Evolutionary conservation across 2,113 vertebrate species (phyloP), one percentile per base, ranked within the genome.

Genomic region (Prochilodus magdalenae): DNA sequence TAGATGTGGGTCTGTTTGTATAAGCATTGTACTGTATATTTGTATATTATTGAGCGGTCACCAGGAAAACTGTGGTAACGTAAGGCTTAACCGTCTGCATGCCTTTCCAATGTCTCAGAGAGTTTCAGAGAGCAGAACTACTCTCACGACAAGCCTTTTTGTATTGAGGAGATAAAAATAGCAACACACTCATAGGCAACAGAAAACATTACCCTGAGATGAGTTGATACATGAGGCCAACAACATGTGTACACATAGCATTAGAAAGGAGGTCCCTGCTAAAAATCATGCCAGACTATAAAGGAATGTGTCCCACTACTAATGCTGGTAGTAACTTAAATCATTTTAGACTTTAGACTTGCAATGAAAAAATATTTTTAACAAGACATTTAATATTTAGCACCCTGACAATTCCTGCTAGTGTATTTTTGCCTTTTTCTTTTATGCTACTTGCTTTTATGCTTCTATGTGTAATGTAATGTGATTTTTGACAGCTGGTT

Each of bases 91-190:
- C 33, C 20, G 14, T 13, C 59, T 0, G 44, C 24, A 66, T 60
- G 33, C 33, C 40, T 67, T 67, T 27, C n/a, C 4, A 12, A 26
- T 20, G 66, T 47, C 49, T 36, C 66, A 71, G 55, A 55, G 20
- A 29, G 44, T 60, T 36, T 44, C 55, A n/a, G 51, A 55, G 20
- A 20, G 20, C 20, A 26, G 59, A 71, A 59, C 55, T 63, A 8
- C 15, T 30, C 20, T 60, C n/a, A 26, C 12, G 75, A 18, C 75
- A 71, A 65, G 69, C 47, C 75, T 78, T 78, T 78, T 73, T 78
- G 59, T 44, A 57, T 47, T 47, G 18, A 24, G 36, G 13, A 11
- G 30, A 62, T 83, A 40, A 78, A 73, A 73, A 73, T 73, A 78
- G 60, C 44, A 83, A 73, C 14, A 63, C 13, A 20, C 53, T 55